Evolutionary conservation across 2,888 invertebrate genomes (phyloP).

Genomic region (Euplexia lucipara): DNA sequence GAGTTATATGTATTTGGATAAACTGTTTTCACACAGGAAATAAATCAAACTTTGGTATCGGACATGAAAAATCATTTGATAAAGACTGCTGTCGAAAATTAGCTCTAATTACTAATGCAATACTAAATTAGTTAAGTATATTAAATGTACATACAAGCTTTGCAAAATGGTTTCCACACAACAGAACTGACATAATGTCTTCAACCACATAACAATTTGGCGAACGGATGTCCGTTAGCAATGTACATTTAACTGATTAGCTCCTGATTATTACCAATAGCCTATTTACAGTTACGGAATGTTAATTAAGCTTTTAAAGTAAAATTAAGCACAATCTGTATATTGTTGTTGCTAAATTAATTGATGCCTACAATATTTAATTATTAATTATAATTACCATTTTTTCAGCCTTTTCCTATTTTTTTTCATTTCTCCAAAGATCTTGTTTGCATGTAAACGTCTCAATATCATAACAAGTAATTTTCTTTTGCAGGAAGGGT

Average conservation of each 20-base stretch:
- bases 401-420: too few species aligned
- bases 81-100: neutral
- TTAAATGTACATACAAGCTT: constrained; percentile 5
- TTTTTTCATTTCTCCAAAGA: too few species aligned
- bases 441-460: too few species aligned
- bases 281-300: constrained; percentile 32
- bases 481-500: constrained; percentile 70
- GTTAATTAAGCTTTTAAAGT: constrained; percentile 10
- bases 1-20: too few species aligned
- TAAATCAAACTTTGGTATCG: too few species aligned
- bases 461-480: constrained; percentile 2
- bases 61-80: neutral
- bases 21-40: too few species aligned
- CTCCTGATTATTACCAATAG: constrained; percentile 38
- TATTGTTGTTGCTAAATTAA: neutral
- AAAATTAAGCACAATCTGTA: neutral
- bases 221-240: constrained; percentile 32
- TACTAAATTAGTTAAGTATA: too few species aligned
- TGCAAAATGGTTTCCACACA: constrained; percentile 24
- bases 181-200: constrained; percentile 25
- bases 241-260: constrained; percentile 22
- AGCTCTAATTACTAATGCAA: too few species aligned
- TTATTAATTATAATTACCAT: too few species aligned
- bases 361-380: neutral
- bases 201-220: constrained; percentile 15